Conservation (phyloP, 2,797 vertebrate genomes). For the Taeniopygia guttata region DNA sequence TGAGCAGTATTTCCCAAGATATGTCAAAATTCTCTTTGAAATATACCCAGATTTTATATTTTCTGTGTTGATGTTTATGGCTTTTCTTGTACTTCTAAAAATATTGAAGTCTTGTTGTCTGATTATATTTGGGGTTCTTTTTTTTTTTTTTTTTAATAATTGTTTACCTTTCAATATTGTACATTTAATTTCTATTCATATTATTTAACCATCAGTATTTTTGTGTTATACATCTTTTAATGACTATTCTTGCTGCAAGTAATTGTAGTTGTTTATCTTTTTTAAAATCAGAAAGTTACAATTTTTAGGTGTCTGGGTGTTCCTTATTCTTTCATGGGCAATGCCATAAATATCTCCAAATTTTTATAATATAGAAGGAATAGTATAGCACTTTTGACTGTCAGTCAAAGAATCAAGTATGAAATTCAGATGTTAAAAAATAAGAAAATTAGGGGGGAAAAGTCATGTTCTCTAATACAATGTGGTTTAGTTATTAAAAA, state of each 20-base stretch:
- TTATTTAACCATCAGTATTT: not conserved
- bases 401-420: not conserved
- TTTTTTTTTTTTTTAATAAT: not conserved
- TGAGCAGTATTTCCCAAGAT: constrained; percentile 12
- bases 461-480: fast-evolving
- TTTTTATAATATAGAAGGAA: not conserved
- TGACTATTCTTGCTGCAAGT: not conserved
- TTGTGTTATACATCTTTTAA: not conserved
- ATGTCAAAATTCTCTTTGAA: constrained; percentile 3
- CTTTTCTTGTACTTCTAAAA: not conserved
- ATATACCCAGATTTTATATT: not conserved
- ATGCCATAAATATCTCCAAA: not conserved
- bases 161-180: not conserved
- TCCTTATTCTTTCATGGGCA: not conserved
- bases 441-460: not conserved
- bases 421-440: not conserved
- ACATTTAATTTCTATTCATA: not conserved
- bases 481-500: not conserved
- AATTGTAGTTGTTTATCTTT: not conserved
- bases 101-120: not conserved
- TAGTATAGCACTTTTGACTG: not conserved
- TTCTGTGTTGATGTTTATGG: not conserved
- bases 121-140: not conserved
- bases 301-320: not conserved
- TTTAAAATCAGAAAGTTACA: not conserved